Conservation (phyloP, 2,888 invertebrate genomes). For the Lasioglossum malachurum region DNA sequence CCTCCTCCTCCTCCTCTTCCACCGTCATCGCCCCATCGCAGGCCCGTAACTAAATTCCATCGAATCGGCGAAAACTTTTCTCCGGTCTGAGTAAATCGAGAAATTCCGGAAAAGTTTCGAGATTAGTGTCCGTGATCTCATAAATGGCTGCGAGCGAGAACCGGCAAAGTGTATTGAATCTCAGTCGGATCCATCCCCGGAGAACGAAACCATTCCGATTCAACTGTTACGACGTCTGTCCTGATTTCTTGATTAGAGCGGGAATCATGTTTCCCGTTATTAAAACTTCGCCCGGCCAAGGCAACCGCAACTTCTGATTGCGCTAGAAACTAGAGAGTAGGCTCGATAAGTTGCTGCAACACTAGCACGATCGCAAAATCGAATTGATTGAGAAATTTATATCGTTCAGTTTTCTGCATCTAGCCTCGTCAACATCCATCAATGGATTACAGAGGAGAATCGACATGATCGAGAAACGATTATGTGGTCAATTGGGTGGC, state of each 20-base stretch:
- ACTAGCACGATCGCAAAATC: background rate
- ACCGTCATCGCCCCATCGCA: background rate
- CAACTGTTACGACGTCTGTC: constrained; percentile 9
- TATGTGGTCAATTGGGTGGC: too few relatives aligned
- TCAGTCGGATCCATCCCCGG: background rate
- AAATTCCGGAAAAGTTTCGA: constrained; percentile 53
- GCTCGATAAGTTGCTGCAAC: background rate
- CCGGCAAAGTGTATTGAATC: constrained; percentile 15
- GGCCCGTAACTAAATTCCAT: constrained; percentile 60
- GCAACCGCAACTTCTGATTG: background rate
- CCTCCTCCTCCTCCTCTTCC: too few relatives aligned
- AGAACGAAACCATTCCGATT: constrained; percentile 1
- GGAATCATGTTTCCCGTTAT: background rate
- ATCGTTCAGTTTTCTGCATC: too few relatives aligned
- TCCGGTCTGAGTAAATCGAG: constrained; percentile 30
- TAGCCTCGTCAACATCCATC: too few relatives aligned
- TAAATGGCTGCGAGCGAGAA: constrained; percentile 37
- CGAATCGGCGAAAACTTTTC: constrained; percentile 60
- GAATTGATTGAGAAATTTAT: background rate
- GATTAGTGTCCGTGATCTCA: constrained; percentile 45
- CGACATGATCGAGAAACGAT: too few relatives aligned
- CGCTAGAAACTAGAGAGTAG: background rate
- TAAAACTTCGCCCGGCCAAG: background rate
- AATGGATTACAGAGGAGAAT: too few relatives aligned
- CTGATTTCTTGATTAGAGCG: constrained; percentile 25